Evolutionary conservation across 2,797 vertebrate species (phyloP), one percentile per base, ranked within the genome.

Genomic region (Etheostoma perlongum): DNA sequence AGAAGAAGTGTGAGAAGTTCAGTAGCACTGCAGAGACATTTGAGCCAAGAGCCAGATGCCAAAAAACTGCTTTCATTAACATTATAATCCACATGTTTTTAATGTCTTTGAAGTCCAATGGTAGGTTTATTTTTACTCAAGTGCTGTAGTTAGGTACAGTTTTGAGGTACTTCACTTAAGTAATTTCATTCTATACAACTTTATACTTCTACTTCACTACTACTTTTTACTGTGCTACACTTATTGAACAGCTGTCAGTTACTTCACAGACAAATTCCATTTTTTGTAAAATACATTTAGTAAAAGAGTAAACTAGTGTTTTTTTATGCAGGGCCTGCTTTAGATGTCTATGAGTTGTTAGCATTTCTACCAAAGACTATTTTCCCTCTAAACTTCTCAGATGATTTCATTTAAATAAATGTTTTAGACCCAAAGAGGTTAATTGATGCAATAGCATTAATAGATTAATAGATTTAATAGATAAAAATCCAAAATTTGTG

Each of bases 1-100:
- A 64, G 59, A 76, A 67, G 48, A 65, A 76, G 74, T 18, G 40
- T 18, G 63, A 76, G 30, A 60, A 3, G 21, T 18, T 25, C 8
- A 27, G 48, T 2, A 16, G 40, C 59, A 42, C 59, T 67, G 9
- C 21, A 54, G 36, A 72, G 62, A 76, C 25, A 53, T 81, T 68
- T 88, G 27, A 78, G 61, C 62, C 64, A 47, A 62, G 27, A 81
- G 48, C 21, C 65, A 48, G 61, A 40, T 51, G 27, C 40, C 18
- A 72, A n/a, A 11, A 4, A 25, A 47, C n/a, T 52, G 42, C 53
- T 58, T 25, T 54, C 9, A 2, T 18, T 44, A 6, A 51, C 15
- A 15, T 48, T 13, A 36, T 19, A 11, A 53, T 53, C 21, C 6
- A n/a, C 21, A 63, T 2, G 4, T 42, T 23, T 27, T 11, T 10